A percentile compares a stretch with the other conserved stretches of the same genome.
Conservation (phyloP, 2,888 invertebrate species). For the Rapana venosa region DNA sequence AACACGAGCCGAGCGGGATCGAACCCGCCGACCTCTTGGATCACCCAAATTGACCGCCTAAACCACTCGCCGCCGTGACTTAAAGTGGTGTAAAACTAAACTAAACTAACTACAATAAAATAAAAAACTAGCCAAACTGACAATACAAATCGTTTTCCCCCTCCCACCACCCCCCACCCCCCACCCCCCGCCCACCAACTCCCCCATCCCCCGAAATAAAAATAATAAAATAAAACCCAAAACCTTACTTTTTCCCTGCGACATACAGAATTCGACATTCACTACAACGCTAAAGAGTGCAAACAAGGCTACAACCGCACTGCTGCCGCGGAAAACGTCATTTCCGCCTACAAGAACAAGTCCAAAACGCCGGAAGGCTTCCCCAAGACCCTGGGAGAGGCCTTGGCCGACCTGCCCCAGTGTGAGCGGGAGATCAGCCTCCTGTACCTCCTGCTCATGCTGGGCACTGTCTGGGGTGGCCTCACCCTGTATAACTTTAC, state of each 20-base stretch:
- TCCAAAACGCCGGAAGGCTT: background rate
- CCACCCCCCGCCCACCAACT: too few species aligned
- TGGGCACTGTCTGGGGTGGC: slow-evolving; percentile 84
- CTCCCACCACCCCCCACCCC: too few species aligned
- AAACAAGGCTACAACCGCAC: background rate
- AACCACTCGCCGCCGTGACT: too few species aligned
- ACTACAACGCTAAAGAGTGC: slow-evolving; percentile 26
- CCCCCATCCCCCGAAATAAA: too few species aligned
- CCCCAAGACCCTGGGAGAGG: background rate
- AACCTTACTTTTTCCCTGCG: background rate
- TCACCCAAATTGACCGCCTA: too few species aligned
- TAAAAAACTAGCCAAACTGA: too few species aligned
- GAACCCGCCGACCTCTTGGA: too few species aligned
- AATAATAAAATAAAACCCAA: too few species aligned
- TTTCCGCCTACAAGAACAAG: background rate
- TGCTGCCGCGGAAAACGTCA: background rate
- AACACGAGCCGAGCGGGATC: too few species aligned
- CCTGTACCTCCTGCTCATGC: slow-evolving; percentile 81
- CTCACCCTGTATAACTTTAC: slow-evolving; percentile 82
- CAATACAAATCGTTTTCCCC: too few species aligned
- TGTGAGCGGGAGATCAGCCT: slow-evolving; percentile 81
- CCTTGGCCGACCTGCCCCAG: background rate
- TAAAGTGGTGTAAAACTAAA: too few species aligned
- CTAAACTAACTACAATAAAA: too few species aligned
- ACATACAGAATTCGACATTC: slow-evolving; percentile 34